Evolutionary conservation across 2,113 vertebrate genomes (phyloP), one percentile per base, ranked within the genome.

Genomic region (Passer domesticus): DNA sequence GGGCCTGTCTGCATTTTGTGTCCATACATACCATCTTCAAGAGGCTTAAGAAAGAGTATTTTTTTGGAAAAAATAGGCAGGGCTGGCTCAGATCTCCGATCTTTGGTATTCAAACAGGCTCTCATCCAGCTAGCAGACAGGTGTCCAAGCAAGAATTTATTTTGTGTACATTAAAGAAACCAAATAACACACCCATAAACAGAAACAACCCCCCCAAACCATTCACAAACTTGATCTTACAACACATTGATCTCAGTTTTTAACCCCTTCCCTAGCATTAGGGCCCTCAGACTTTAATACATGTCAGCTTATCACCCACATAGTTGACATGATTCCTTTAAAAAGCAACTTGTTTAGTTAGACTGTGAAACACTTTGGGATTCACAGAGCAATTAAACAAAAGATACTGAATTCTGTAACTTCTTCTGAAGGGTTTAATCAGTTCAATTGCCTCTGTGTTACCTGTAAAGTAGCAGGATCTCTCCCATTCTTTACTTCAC

Each of bases 401-500:
- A 28, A 27, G 3, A 1, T 11, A 53, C 43, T 44, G 43, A 77
- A 46, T 92, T 66, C 25, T 69, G 10, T 24, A 74, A 55, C 16
- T 43, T 72, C n/a, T 56, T 74, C 67, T 44, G 15, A 64, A 74
- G 7, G 19, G 7, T 11, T 89, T 21, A 1, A 21, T 76, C 39
- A 79, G 41, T 39, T 87, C 49, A 89, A 21, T 19, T 75, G 55
- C 28, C 69, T 66, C 68, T 24, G 14, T 31, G 24, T 97, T 82
- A 99, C 99, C 98, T 99, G 97, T 13, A 97, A 82, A 20, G 97
- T 94, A 30, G 95, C 97, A 4, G 80, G 64, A n/a, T 97, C 96
- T 92, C 99, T 98, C 66, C 98, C 97, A 3, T 97, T 94, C 46
- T 79, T 70, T 5, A 92, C 62, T 4, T 52, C 63, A 18, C 76